A percentile compares a stretch with the other conserved stretches of the same genome.
Evolutionary conservation across 1,140 invertebrate species (phyloP).

Genomic region (Chrysopa pallens): DNA sequence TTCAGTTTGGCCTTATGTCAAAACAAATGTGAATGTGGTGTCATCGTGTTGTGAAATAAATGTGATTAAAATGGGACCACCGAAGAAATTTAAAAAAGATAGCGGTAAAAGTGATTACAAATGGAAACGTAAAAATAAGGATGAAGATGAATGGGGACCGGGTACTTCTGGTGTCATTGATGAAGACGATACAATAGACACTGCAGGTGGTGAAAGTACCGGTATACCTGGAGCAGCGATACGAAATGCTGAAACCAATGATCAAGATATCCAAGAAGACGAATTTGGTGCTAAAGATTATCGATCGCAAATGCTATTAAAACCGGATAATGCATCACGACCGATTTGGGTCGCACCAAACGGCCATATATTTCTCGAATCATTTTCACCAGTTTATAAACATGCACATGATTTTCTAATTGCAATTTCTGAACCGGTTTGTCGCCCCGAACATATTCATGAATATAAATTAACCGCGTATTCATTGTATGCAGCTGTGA

Average conservation of each 20-base stretch:
- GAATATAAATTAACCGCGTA: slow-evolving; percentile 94
- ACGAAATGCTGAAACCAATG: slow-evolving; percentile 61
- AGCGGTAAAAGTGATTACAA: slow-evolving; percentile 15
- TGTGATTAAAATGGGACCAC: slow-evolving; percentile 23
- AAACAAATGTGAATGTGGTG: no score
- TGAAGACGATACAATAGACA: slow-evolving; percentile 25
- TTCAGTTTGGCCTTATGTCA: no score
- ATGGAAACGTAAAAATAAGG: slow-evolving; percentile 31
- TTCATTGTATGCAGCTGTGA: slow-evolving; percentile 97
- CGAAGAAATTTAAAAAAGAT: slow-evolving; percentile 26
- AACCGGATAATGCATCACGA: slow-evolving; percentile 74
- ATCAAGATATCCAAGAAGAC: slow-evolving; percentile 62
- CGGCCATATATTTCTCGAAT: slow-evolving; percentile 97
- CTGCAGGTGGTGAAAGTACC: slow-evolving; percentile 17
- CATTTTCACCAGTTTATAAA: slow-evolving; percentile 97
- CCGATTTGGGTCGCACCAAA: slow-evolving; percentile 97
- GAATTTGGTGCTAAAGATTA: slow-evolving; percentile 99
- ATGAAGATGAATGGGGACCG: slow-evolving; percentile 29
- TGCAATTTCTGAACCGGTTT: slow-evolving; percentile 96
- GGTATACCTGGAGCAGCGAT: slow-evolving; percentile 60
- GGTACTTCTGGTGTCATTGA: slow-evolving; percentile 25
- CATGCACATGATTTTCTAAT: slow-evolving; percentile 99
- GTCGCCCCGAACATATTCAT: slow-evolving; percentile 50
- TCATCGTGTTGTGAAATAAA: no score
- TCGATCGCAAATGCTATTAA: slow-evolving; percentile 70